Evolutionary conservation across 2,888 invertebrate species (phyloP).

Genomic region (Lumbricus terrestris): DNA sequence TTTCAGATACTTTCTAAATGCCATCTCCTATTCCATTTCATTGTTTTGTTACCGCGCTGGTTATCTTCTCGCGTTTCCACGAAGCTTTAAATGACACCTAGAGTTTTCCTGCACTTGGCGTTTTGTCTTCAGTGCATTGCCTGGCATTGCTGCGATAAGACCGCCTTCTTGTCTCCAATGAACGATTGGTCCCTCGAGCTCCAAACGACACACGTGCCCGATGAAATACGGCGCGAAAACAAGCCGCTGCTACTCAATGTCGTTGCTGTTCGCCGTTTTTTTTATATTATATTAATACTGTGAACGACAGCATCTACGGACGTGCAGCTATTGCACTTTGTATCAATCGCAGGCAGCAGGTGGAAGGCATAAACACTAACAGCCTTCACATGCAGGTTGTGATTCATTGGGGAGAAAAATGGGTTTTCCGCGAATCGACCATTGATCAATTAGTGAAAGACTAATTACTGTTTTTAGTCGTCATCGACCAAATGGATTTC

Average conservation of each 20-base stretch:
- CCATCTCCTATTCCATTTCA: background rate
- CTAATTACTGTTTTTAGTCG: background rate
- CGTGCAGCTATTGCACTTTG: background rate
- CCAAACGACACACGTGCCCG: background rate
- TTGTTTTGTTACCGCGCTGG: background rate
- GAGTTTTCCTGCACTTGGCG: background rate
- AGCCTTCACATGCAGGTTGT: too few relatives aligned
- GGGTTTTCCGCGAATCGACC: background rate
- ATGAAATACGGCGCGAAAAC: constrained; percentile 3
- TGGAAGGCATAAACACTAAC: background rate
- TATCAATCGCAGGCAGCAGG: background rate
- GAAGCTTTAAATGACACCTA: background rate
- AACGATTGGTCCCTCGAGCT: background rate
- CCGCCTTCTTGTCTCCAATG: background rate
- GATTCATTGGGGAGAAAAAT: background rate
- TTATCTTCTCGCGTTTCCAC: background rate
- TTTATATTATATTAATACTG: too few relatives aligned
- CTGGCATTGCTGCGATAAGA: background rate
- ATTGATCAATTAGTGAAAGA: background rate
- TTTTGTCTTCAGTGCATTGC: background rate
- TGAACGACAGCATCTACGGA: background rate
- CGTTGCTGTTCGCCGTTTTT: background rate
- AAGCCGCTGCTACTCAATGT: background rate
- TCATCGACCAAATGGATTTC: background rate
- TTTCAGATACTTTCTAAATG: background rate